Evolutionary conservation across 2,113 vertebrate species (phyloP).

Genomic region (Hyla sarda): DNA sequence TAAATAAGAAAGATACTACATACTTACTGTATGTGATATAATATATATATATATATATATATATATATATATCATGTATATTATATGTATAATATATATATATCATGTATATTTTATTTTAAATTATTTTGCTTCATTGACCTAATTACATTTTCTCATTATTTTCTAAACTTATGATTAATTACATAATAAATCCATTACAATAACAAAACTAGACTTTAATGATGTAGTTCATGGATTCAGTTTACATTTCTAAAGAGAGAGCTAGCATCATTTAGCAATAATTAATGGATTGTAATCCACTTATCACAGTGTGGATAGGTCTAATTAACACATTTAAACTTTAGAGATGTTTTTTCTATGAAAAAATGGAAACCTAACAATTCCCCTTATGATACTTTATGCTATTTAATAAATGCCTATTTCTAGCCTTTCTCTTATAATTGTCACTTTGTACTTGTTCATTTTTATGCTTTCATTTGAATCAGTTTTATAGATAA

Average conservation of each 20-base stretch:
- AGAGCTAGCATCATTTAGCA: slow-evolving; percentile 26
- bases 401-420: background rate
- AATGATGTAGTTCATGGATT: slow-evolving; percentile 23
- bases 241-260: slow-evolving; percentile 25
- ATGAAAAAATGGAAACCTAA: background rate
- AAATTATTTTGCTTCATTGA: slow-evolving; percentile 2
- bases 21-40: too few relatives aligned
- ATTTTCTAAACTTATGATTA: slow-evolving; percentile 8
- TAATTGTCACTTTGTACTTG: background rate
- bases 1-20: too few relatives aligned
- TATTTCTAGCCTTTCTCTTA: background rate
- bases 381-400: background rate
- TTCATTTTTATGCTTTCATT: background rate
- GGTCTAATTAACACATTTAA: slow-evolving; percentile 35
- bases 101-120: background rate
- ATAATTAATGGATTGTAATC: slow-evolving; percentile 34
- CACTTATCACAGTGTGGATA: slow-evolving; percentile 12
- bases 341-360: slow-evolving; percentile 9
- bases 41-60: too few relatives aligned
- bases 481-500: background rate
- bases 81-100: too few relatives aligned
- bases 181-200: slow-evolving; percentile 23
- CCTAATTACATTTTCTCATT: background rate
- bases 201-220: slow-evolving; percentile 19
- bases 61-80: too few relatives aligned